phyloP scores from a whole-genome alignment of 2,888 invertebrate species.

The Drosophila stalkeri region DNA sequence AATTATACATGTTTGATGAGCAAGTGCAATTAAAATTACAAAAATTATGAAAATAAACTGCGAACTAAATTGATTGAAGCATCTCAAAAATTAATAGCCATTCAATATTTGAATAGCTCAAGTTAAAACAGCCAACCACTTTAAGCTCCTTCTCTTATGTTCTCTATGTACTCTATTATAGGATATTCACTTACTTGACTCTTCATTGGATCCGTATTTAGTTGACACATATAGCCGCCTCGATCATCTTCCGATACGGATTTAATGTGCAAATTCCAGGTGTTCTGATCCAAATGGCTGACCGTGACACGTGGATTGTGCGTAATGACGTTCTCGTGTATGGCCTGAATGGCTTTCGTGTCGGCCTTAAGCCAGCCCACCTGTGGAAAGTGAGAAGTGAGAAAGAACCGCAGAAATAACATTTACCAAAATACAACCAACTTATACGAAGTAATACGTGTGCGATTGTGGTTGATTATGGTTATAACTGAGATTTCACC shows the following conservation, averaged over 20 bases:
- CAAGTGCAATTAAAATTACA: no score
- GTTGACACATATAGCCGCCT: slow-evolving; percentile 97
- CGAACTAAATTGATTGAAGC: no score
- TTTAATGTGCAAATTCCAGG: slow-evolving; percentile 96
- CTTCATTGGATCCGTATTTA: slow-evolving; percentile 97
- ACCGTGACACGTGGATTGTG: slow-evolving; percentile 95
- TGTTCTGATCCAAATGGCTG: slow-evolving; percentile 93
- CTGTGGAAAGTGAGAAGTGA: slow-evolving; percentile 85
- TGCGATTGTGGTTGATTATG: slow-evolving; percentile 3
- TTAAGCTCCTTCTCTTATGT: not conserved
- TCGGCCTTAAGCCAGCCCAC: slow-evolving; percentile 97
- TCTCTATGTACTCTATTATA: not conserved
- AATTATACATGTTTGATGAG: no score
- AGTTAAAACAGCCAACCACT: no score
- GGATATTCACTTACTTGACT: slow-evolving; percentile 89
- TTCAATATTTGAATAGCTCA: no score
- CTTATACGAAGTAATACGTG: not conserved
- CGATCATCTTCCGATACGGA: slow-evolving; percentile 94
- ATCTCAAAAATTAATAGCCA: no score
- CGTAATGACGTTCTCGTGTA: slow-evolving; percentile 96
- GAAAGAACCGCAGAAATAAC: slow-evolving; percentile 4
- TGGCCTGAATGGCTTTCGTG: slow-evolving; percentile 96
- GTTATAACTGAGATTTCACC: slow-evolving; percentile 23
- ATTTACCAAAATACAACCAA: not conserved
- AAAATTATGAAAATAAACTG: no score